A percentile compares a stretch with the other conserved stretches of the same genome.
These are phyloP conservation scores for Latheticus oryzae DNA, from an alignment of 2,888 invertebrate species.

Conservation along the genomic window DNA sequence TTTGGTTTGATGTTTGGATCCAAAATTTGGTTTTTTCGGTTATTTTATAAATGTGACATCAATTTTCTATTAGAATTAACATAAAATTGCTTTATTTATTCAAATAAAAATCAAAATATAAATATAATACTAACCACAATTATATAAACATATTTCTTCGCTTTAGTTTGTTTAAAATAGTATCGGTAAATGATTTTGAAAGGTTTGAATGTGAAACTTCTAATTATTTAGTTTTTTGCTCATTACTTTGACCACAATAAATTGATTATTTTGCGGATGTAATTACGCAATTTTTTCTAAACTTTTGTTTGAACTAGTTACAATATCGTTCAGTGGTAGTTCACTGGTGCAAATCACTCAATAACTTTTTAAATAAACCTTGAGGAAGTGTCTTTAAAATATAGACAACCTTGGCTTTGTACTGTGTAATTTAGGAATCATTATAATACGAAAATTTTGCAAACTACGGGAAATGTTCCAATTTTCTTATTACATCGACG, in stretches of 20 bases:
- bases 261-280: constrained; percentile 12
- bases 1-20: too few species aligned
- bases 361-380: constrained; percentile 25
- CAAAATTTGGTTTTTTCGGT: too few species aligned
- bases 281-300: constrained; percentile 22
- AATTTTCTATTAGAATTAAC: too few species aligned
- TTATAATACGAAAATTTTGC: constrained; percentile 15
- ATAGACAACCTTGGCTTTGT: constrained; percentile 12
- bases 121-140: too few species aligned
- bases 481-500: constrained; percentile 27
- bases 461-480: constrained; percentile 30
- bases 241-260: constrained; percentile 13
- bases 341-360: constrained; percentile 23
- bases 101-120: too few species aligned
- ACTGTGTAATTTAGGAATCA: constrained; percentile 19
- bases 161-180: too few species aligned
- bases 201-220: too few species aligned
- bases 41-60: too few species aligned
- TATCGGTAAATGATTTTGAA: too few species aligned
- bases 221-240: too few species aligned
- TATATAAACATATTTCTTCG: too few species aligned
- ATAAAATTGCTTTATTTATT: too few species aligned
- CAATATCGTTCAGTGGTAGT: constrained; percentile 7
- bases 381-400: constrained; percentile 27
- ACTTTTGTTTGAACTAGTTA: constrained; percentile 10